Evolutionary conservation across 2,113 vertebrate species (phyloP), one percentile per base, ranked within the genome.

Genomic region (Heterotis niloticus): DNA sequence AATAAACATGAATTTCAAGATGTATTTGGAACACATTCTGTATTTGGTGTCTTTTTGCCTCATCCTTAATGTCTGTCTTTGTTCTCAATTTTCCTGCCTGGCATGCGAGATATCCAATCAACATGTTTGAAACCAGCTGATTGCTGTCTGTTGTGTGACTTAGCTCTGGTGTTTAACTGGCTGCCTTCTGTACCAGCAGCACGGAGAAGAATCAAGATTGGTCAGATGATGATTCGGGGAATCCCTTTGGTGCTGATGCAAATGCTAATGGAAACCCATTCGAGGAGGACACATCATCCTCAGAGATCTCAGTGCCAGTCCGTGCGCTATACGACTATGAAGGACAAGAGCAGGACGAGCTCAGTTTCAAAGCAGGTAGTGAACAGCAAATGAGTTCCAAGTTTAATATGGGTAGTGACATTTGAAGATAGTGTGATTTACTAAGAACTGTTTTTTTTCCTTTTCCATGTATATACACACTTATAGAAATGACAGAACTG

Each of bases 311-410:
- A 1, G 96, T 98, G 75, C 91, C 93, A 9, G 97, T 99, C 18
- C 92, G 90, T 60, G 97, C 97, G 0, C 91, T 99, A 5, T 99
- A 98, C 0, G 97, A 99, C 90, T 98, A 99, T 0, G 96, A 98
- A 23, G 96, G 97, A 4, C 98, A 99, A 87, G 98, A 99, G 81
- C 95, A 96, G 18, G 97, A 99, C 1, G 98, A 99, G 87, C 95
- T 99, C 64, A 99, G 94, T 88, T 99, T 98, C 88, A 96, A 95
- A 91, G 93, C 95, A 70, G 98, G 98, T 98, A 86, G 59, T 51
- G 24, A 44, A 9, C 20, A 34, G 9, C 44, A 24, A 28, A n/a
- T 60, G 20, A 44, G 7, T n/a, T n/a, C n/a, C n/a, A 44, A 44
- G 7, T 44, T 44, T 44, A 4, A 44, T 44, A 44, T 44, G 7